A percentile compares a stretch with the other conserved stretches of the same genome.
phyloP scores from a whole-genome alignment of 2,888 invertebrate species.

The Anorthoa munda region DNA sequence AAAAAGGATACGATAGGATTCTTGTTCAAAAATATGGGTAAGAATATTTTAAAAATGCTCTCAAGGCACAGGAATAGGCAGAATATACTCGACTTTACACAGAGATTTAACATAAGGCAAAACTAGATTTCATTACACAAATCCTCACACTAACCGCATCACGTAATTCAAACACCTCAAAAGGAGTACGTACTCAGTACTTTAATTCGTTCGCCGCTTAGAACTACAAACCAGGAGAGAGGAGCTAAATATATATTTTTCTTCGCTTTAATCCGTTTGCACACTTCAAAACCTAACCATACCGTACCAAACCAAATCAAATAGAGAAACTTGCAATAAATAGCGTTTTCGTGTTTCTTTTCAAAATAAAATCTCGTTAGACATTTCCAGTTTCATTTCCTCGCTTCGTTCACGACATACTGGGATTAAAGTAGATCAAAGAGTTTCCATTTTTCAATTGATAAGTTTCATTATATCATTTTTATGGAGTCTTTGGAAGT shows the following conservation, averaged over 20 bases:
- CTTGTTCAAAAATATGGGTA: too few relatives aligned
- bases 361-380: constrained; percentile 80
- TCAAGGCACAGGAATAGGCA: neutral
- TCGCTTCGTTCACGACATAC: constrained; percentile 69
- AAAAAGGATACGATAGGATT: too few relatives aligned
- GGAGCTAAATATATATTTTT: constrained; percentile 75
- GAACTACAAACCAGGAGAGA: constrained; percentile 61
- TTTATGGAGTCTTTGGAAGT: constrained; percentile 40
- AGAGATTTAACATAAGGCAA: neutral
- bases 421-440: constrained; percentile 69
- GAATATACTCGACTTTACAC: neutral
- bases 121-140: constrained; percentile 9
- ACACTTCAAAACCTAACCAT: constrained; percentile 75
- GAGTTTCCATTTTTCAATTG: constrained; percentile 67
- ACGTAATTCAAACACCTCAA: constrained; percentile 28
- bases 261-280: constrained; percentile 77
- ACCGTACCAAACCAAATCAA: constrained; percentile 76
- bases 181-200: constrained; percentile 17
- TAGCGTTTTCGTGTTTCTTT: constrained; percentile 79
- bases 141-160: constrained; percentile 3
- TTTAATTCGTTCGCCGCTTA: constrained; percentile 59
- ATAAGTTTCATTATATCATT: constrained; percentile 60
- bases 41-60: too few relatives aligned
- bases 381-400: constrained; percentile 77
- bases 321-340: constrained; percentile 79